A percentile compares a stretch with the other conserved stretches of the same genome.
Conservation (phyloP, 2,888 invertebrate genomes). For the Rhodophaea formosa region DNA sequence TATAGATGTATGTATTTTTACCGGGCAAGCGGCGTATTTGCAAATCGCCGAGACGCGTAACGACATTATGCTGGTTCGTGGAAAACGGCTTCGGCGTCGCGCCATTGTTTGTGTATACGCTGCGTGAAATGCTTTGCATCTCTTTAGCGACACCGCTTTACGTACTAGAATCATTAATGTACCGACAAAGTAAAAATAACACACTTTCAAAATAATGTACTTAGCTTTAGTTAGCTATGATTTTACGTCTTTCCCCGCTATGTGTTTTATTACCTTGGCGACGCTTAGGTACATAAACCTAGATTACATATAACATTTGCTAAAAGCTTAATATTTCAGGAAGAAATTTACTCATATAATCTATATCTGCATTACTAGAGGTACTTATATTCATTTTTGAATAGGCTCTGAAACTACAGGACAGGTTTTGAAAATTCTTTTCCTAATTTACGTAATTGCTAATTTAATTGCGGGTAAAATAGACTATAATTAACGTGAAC, state of each 20-base stretch:
- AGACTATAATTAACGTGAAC: too few relatives aligned
- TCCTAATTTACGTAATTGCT: too few relatives aligned
- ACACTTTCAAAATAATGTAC: slow-evolving; percentile 1
- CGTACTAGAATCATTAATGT: slow-evolving; percentile 22
- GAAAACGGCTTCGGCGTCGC: slow-evolving; percentile 49
- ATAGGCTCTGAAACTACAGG: too few relatives aligned
- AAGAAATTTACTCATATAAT: too few relatives aligned
- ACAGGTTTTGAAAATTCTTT: too few relatives aligned
- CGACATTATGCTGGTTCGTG: slow-evolving; percentile 48
- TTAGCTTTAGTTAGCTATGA: slow-evolving; percentile 2
- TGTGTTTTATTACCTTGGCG: neutral
- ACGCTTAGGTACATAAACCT: too few relatives aligned
- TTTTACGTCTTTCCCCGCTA: neutral
- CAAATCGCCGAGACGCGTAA: slow-evolving; percentile 59
- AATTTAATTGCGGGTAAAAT: too few relatives aligned
- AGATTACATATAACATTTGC: too few relatives aligned
- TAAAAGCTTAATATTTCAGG: too few relatives aligned
- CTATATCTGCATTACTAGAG: too few relatives aligned
- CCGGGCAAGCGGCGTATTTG: slow-evolving; percentile 49
- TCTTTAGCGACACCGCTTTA: slow-evolving; percentile 27
- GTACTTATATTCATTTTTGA: too few relatives aligned
- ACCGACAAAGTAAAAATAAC: slow-evolving; percentile 6
- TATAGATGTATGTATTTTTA: slow-evolving; percentile 26
- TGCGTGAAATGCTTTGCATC: slow-evolving; percentile 56
- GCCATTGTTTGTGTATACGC: slow-evolving; percentile 56